A percentile compares a stretch with the other conserved stretches of the same genome.
Conservation (phyloP, 1,140 invertebrate genomes). For the fruit fly (Drosophila melanogaster) region Release_6_plus_ISO1_MT NT_033777.3:21604001-21604500, state of each 20-base stretch:
- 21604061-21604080: constrained; percentile 39
- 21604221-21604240: not conserved
- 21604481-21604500: not conserved
- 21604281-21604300: too few relatives aligned
- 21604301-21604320: too few relatives aligned
- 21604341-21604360: too few relatives aligned
- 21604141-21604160: constrained; percentile 42
- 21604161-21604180: constrained; percentile 6
- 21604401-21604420: too few relatives aligned
- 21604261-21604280: not conserved
- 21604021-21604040: constrained; percentile 5
- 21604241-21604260: not conserved
- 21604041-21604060: constrained; percentile 11
- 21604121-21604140: constrained; percentile 48
- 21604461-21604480: too few relatives aligned
- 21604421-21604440: too few relatives aligned
- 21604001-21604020: constrained; percentile 23
- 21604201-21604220: constrained; percentile 25
- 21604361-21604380: too few relatives aligned
- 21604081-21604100: constrained; percentile 24
- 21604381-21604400: too few relatives aligned
- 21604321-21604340: too few relatives aligned
- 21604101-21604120: constrained; percentile 10
- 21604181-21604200: constrained; percentile 18
- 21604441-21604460: too few relatives aligned